Conservation (phyloP, 2,113 vertebrate genomes). For the Amphilophus citrinellus region DNA sequence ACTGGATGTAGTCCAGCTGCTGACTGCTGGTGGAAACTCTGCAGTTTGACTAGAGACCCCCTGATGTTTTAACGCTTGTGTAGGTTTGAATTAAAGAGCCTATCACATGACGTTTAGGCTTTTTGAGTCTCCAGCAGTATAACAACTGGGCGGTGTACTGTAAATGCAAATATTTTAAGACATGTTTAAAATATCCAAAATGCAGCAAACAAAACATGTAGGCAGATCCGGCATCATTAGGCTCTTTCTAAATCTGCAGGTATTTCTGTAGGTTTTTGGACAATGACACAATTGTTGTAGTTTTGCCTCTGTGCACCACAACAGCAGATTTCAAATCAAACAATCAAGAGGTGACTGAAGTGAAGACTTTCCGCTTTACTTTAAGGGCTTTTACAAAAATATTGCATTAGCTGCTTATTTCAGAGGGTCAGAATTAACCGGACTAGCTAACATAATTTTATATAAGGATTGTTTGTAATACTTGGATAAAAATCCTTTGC, state of each 20-base stretch:
- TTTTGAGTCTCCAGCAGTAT: background rate
- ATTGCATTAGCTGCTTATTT: too few species aligned
- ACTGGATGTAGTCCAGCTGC: constrained; percentile 43
- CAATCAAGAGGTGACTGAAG: background rate
- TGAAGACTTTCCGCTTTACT: too few species aligned
- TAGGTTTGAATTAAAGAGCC: background rate
- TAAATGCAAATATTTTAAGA: background rate
- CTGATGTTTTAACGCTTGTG: constrained; percentile 37
- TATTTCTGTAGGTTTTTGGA: background rate
- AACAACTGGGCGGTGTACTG: background rate
- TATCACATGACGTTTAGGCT: background rate
- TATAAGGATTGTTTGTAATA: background rate
- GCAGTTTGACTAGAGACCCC: constrained; percentile 19
- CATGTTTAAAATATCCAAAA: background rate
- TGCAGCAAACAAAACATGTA: background rate
- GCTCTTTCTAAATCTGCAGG: background rate
- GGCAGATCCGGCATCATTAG: background rate
- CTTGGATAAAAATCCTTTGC: background rate
- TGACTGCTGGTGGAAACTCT: constrained; percentile 43
- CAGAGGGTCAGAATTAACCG: too few species aligned
- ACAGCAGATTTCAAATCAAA: background rate
- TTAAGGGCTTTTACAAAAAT: too few species aligned
- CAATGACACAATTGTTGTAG: background rate
- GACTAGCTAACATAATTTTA: background rate
- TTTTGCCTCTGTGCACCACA: background rate